Evolutionary conservation across 1,140 invertebrate genomes (phyloP).

Genomic region (Anastrepha obliqua): DNA sequence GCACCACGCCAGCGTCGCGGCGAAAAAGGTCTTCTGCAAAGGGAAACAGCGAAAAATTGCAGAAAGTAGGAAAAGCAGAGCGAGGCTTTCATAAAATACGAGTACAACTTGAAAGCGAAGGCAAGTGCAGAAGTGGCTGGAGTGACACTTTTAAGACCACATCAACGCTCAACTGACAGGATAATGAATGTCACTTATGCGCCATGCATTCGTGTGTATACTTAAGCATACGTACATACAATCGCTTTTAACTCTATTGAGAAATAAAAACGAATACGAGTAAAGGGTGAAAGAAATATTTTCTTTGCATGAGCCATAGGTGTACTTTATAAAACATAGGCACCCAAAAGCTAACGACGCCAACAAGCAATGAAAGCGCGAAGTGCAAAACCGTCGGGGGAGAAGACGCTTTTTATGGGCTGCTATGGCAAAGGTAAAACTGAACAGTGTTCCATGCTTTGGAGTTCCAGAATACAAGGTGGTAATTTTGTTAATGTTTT

Average conservation of each 20-base stretch:
- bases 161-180: slow-evolving; percentile 50
- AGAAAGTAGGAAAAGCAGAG: neutral
- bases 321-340: neutral
- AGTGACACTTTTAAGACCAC: slow-evolving; percentile 53
- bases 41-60: neutral
- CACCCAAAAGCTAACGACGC: neutral
- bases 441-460: neutral
- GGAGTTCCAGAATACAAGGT: too few species aligned
- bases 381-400: neutral
- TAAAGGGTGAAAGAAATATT: too few species aligned
- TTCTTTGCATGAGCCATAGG: neutral
- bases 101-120: slow-evolving; percentile 22
- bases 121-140: neutral
- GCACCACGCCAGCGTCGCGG: neutral
- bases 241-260: too few species aligned
- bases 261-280: too few species aligned
- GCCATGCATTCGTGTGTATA: neutral
- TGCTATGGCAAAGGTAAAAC: neutral
- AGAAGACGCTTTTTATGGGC: too few species aligned
- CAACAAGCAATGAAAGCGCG: neutral
- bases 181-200: slow-evolving; percentile 44
- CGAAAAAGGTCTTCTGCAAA: neutral
- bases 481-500: too few species aligned
- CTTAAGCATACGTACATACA: neutral
- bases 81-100: neutral